Evolutionary conservation across 1,140 invertebrate species (phyloP).

Genomic region (Odontomachus brunneus): DNA sequence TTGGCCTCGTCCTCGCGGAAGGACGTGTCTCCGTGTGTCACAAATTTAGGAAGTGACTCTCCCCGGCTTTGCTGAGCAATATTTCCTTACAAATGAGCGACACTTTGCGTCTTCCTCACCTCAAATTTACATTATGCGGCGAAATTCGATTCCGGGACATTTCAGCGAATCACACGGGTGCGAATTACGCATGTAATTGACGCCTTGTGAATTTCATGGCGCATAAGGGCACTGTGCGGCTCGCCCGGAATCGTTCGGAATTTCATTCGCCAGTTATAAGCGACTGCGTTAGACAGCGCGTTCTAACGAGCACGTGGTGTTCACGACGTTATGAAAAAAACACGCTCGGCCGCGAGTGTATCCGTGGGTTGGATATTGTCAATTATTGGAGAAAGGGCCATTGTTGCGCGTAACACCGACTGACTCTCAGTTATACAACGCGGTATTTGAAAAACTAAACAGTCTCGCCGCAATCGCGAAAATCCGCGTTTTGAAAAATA

Average conservation of each 20-base stretch:
- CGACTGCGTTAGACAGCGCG: too few relatives aligned
- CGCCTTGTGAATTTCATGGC: background rate
- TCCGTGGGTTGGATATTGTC: background rate
- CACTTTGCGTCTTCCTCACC: background rate
- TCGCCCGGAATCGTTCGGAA: too few relatives aligned
- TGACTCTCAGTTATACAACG: background rate
- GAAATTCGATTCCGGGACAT: constrained; percentile 13
- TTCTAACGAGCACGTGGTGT: too few relatives aligned
- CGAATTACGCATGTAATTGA: background rate
- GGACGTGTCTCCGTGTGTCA: background rate
- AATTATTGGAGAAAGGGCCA: background rate
- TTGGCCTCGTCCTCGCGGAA: background rate
- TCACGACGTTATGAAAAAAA: too few relatives aligned
- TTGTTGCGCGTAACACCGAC: background rate
- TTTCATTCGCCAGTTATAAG: background rate
- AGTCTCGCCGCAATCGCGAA: background rate
- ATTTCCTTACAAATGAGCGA: constrained; percentile 11
- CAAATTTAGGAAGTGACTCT: constrained; percentile 29
- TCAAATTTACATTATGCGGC: background rate
- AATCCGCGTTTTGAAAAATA: constrained; percentile 27
- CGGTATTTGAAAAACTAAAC: constrained; percentile 26
- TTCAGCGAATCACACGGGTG: background rate
- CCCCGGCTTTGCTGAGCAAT: constrained; percentile 1
- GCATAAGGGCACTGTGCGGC: too few relatives aligned
- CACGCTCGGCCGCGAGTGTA: too few relatives aligned